Evolutionary conservation across 2,888 invertebrate genomes (phyloP), one percentile per base, ranked within the genome.

Genomic region (Galeruca laticollis): DNA sequence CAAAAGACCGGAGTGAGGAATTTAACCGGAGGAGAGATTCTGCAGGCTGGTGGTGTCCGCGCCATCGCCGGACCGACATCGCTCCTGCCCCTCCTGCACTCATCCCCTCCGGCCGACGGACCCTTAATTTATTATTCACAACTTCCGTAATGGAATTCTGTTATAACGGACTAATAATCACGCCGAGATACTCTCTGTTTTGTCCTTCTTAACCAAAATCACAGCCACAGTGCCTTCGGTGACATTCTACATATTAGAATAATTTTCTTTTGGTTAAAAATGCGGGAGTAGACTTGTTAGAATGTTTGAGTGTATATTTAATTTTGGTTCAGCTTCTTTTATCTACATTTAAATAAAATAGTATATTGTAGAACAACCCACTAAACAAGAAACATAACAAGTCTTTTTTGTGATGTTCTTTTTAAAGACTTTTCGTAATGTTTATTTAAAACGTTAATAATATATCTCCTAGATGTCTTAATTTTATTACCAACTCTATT

Each of bases 21-120:
- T 73, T 73, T 66, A 66, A 66, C 72, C 74, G 72, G 70, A 63
- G 72, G 69, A 70, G 80, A 77, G 78, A 69, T 73, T 72, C 73
- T 70, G 75, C 74, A 70, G 73, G 74, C 68, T 76, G 72, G 73
- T 76, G 76, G 70, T 88, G 84, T 88, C 89, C 84, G 88, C 88
- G 0, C 77, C 77, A 75, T 84, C 88, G 21, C 88, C 88, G 31
- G 88, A 88, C 60, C 88, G 88, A 73, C 84, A 88, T 76, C 88
- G 88, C 88, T 88, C 87, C 85, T 86, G 86, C 74, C 83, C 86
- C 1, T 86, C 2, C 86, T 88, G 52, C 73, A 35, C 69, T 18
- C 26, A 13, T 20, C 56, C 69, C 64, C 67, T 52, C 51, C 47
- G 71, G 63, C 64, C 65, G 47, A 62, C 75, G 74, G 77, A 77